Base-by-base conservation (phyloP, 1,140 invertebrate species). In the Pinna nobilis region DNA sequence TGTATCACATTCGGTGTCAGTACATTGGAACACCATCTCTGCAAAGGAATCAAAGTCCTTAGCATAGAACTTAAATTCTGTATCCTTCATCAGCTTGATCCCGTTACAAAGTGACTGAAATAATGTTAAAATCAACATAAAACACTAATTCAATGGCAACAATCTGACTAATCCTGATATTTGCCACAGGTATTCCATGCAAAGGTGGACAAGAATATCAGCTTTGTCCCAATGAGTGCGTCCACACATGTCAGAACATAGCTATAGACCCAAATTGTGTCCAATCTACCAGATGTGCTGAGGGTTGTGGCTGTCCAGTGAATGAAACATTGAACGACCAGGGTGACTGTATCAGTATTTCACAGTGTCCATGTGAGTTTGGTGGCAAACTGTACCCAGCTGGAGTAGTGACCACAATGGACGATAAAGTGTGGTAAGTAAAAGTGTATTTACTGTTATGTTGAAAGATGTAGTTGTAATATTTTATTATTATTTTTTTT, bases 231-330 rank as follows among this genome's bases (percentile, higher is more conserved):
- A 93, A 94, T 83, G 92, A 93, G 5, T 96, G 95, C 81, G 88
- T 91, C 1, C 90, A 93, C 20, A 93, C 93, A 25, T 96, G 95
- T 79, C 80, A 90, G 3, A 94, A 94, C 86, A 87, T 94, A 23
- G 86, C 90, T 2, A 86, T 82, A 25, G 83, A 87, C 49, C 82
- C 88, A 1, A 78, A 82, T 39, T 94, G 94, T 85, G 89, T 87
- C 49, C 90, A 91, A 66, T 18, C 80, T 32, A 44, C 90, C 89
- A 89, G 90, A 39, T 97, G 96, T 82, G 94, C 96, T 0, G 95
- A 97, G 86, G 96, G 96, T 1, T 97, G 96, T 87, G 94, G 94
- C 70, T 97, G 96, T 86, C 94, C 95, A 0, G 88, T 90, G 51
- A 95, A 94, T 20, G 90, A 94, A 85, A 92, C 94, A 1, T 86